Percentiles rank a stretch among this genome's conserved stretches.
Conservation (phyloP, 2,113 vertebrate species). For the Syngnathoides biaculeatus region DNA sequence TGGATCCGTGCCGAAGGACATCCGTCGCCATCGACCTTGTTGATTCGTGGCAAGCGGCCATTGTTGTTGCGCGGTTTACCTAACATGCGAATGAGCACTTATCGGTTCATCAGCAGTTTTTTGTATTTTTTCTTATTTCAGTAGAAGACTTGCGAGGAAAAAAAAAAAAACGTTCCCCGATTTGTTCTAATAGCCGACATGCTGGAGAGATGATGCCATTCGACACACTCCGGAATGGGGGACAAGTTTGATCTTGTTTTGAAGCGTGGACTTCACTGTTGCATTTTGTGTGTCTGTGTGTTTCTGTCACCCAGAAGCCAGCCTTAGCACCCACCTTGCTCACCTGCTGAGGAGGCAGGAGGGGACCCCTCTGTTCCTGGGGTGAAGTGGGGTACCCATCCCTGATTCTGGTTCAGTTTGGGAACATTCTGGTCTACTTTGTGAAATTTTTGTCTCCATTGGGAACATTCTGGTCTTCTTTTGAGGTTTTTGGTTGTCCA, state of each 20-base stretch:
- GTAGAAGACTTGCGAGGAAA: not conserved
- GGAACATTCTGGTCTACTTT: not conserved
- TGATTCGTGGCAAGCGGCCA: constrained; percentile 43
- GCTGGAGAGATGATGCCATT: not conserved
- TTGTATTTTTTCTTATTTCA: not conserved
- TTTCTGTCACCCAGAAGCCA: constrained; percentile 30
- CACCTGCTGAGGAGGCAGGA: constrained; percentile 54
- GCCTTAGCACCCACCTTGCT: constrained; percentile 31
- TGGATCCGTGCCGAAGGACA: constrained; percentile 48
- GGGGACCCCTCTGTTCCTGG: constrained; percentile 22
- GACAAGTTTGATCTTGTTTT: constrained; percentile 52
- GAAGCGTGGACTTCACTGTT: constrained; percentile 40
- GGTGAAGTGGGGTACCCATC: not conserved
- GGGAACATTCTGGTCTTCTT: not conserved
- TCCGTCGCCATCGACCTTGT: constrained; percentile 57
- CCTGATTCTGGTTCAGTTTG: not conserved
- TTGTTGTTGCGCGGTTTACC: constrained; percentile 16
- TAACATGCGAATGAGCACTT: constrained; percentile 46
- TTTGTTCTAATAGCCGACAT: not conserved
- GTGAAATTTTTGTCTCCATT: no score
- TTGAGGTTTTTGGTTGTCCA: not conserved
- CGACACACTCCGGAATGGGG: constrained; percentile 11
- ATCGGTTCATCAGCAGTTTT: constrained; percentile 34
- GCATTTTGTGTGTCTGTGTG: not conserved
- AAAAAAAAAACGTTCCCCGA: not conserved